These are phyloP conservation scores for Tetranychus truncatus DNA, from an alignment of 2,888 invertebrate genomes.

Conservation along the genomic window DNA sequence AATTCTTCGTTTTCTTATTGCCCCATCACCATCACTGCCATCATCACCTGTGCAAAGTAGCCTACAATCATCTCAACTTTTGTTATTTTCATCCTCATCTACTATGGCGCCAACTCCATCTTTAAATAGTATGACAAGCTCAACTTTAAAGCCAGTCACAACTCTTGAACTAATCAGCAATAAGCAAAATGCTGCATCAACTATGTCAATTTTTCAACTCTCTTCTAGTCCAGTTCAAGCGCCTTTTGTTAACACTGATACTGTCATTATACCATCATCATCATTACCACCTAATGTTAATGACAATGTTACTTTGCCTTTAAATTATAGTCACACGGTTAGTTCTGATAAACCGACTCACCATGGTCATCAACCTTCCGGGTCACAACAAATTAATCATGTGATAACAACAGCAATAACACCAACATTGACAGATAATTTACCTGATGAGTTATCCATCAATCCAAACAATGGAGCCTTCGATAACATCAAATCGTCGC, in stretches of 20 bases:
- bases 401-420: not conserved
- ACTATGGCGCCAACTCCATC: not conserved
- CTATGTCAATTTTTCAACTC: no score
- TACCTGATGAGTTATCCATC: not conserved
- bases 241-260: not conserved
- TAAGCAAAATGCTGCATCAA: not conserved
- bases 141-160: not conserved
- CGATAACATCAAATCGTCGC: not conserved
- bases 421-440: not conserved
- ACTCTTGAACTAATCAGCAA: not conserved
- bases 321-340: not conserved
- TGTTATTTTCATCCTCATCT: not conserved
- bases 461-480: not conserved
- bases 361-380: not conserved
- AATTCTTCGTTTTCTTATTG: not conserved
- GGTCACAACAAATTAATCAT: not conserved
- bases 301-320: not conserved
- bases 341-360: not conserved
- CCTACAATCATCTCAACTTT: not conserved
- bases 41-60: not conserved
- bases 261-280: not conserved
- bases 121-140: not conserved
- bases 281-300: not conserved
- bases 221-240: not conserved
- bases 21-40: not conserved